Evolutionary conservation across 2,797 vertebrate species (phyloP).

Genomic region (Brotula barbata): DNA sequence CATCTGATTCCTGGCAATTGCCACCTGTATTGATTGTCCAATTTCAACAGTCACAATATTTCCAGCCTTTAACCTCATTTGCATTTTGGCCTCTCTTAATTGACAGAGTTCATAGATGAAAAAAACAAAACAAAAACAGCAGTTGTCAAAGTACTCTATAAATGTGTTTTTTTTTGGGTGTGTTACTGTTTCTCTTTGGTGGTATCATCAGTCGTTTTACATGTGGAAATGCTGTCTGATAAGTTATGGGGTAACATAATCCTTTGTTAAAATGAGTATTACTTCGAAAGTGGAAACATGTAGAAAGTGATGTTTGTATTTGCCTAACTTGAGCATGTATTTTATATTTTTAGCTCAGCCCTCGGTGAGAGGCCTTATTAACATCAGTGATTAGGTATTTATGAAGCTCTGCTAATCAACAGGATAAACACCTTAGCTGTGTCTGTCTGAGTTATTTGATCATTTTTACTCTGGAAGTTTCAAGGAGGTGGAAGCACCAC

Average conservation of each 20-base stretch:
- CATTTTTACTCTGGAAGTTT: conserved; percentile 43
- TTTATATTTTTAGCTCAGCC: conserved; percentile 67
- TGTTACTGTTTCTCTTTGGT: neutral
- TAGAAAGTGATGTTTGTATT: conserved; percentile 19
- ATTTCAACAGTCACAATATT: no score
- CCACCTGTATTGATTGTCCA: no score
- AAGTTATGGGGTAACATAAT: conserved; percentile 36
- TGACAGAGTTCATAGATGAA: no score
- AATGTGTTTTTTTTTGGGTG: conserved; percentile 1
- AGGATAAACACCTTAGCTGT: conserved; percentile 61
- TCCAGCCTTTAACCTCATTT: no score
- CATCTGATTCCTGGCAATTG: no score
- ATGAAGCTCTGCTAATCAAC: conserved; percentile 69
- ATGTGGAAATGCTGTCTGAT: conserved; percentile 17
- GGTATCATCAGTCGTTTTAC: conserved; percentile 12
- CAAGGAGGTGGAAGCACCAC: conserved; percentile 3
- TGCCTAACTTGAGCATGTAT: conserved; percentile 17
- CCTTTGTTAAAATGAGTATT: conserved; percentile 29
- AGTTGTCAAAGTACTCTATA: no score
- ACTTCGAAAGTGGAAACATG: conserved; percentile 19
- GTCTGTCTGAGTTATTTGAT: conserved; percentile 39
- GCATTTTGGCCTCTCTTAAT: no score
- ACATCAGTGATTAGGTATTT: conserved; percentile 74
- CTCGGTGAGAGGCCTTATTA: conserved; percentile 73
- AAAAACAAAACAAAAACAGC: no score